Conservation (phyloP, 30 jellyfish, hydroid and myxozoan genomes). For the Chironex yamaguchii region DNA sequence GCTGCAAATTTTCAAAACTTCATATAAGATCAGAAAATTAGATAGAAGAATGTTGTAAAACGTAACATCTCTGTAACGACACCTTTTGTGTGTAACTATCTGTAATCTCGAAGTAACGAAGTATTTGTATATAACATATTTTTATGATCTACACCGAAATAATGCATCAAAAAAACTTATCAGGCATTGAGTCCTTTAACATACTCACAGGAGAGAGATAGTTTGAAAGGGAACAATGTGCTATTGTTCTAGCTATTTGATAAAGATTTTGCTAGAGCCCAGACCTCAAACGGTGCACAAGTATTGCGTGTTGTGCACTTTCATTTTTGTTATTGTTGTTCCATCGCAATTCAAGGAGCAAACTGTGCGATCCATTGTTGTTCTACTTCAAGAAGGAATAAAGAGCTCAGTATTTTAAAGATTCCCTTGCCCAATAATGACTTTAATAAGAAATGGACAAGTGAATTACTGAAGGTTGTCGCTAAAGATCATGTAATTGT, state of each 20-base stretch:
- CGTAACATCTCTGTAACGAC: too few species aligned
- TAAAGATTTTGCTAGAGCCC: conserved; percentile 49
- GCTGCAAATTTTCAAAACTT: too few species aligned
- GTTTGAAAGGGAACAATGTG: conserved; percentile 65
- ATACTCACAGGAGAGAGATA: conserved; percentile 44
- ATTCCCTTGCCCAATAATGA: conserved; percentile 42
- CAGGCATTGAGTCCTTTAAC: too few species aligned
- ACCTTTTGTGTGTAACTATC: too few species aligned
- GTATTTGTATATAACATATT: too few species aligned
- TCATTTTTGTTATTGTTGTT: not conserved
- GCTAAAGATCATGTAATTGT: conserved; percentile 35
- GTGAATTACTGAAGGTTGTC: conserved; percentile 38
- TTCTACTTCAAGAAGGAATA: conserved; percentile 45
- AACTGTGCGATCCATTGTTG: conserved; percentile 22
- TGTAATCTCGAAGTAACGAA: too few species aligned
- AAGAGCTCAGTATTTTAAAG: conserved; percentile 48
- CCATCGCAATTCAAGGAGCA: conserved; percentile 18
- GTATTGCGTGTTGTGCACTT: not conserved
- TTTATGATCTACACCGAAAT: too few species aligned
- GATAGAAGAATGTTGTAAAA: too few species aligned
- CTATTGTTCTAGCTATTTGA: conserved; percentile 54
- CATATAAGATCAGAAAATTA: too few species aligned
- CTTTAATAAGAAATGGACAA: conserved; percentile 52
- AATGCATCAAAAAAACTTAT: too few species aligned
- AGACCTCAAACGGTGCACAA: conserved; percentile 51